These are phyloP conservation scores for Monopterus albus DNA, from an alignment of 2,113 vertebrate species.

Conservation along the genomic window DNA sequence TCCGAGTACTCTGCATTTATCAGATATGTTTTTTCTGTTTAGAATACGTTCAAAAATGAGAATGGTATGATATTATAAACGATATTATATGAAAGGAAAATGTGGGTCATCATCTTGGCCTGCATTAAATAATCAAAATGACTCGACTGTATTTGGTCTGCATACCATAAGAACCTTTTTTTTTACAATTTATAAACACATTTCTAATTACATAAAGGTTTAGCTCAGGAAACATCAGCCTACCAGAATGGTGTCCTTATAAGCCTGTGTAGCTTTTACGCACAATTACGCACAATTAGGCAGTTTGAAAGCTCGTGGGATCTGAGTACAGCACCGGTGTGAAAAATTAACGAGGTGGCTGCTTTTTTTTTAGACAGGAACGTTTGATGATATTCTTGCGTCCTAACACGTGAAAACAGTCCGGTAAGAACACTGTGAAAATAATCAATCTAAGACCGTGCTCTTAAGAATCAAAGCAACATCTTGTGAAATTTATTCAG, in stretches of 20 bases:
- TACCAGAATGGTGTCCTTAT: neutral
- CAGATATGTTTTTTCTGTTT: too few relatives aligned
- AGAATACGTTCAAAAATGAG: neutral
- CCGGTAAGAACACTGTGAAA: constrained; percentile 52
- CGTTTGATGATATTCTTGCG: constrained; percentile 17
- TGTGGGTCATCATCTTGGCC: constrained; percentile 11
- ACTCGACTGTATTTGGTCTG: constrained; percentile 8
- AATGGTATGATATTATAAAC: neutral
- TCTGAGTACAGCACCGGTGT: constrained; percentile 31
- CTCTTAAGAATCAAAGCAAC: constrained; percentile 83
- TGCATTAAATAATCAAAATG: neutral
- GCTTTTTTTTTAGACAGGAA: neutral
- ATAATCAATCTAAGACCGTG: constrained; percentile 80
- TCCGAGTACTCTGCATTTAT: neutral
- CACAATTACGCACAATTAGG: constrained; percentile 66
- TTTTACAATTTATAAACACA: neutral
- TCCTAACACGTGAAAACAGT: constrained; percentile 39
- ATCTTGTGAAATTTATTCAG: constrained; percentile 92
- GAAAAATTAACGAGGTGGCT: constrained; percentile 41
- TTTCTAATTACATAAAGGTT: constrained; percentile 9
- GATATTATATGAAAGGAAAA: constrained; percentile 6
- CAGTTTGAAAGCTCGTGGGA: constrained; percentile 45
- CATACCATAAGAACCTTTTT: constrained; percentile 23
- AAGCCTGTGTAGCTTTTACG: constrained; percentile 47
- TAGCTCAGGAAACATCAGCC: neutral